These are phyloP conservation scores for Chrysochloris asiatica DNA, from an alignment of 2,113 vertebrate genomes.

Conservation along the genomic window DNA sequence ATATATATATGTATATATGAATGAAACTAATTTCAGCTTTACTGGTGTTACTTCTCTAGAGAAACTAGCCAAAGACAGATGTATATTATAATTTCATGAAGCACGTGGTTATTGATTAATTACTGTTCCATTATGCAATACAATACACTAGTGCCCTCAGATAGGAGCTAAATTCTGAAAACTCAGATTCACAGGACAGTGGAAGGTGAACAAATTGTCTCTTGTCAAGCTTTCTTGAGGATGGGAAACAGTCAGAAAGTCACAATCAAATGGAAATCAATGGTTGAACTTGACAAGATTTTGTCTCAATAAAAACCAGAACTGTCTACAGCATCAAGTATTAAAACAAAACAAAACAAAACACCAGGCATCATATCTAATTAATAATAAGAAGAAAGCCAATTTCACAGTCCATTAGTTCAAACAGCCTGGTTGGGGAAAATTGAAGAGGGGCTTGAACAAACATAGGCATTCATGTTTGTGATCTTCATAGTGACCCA, in stretches of 20 bases:
- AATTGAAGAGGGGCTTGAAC: slow-evolving; percentile 72
- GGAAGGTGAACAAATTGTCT: background rate
- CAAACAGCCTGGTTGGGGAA: slow-evolving; percentile 70
- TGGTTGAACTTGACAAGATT: slow-evolving; percentile 34
- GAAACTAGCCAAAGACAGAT: too few relatives aligned
- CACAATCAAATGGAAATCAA: background rate
- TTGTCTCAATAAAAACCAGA: slow-evolving; percentile 24
- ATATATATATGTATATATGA: too few relatives aligned
- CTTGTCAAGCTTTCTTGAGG: background rate
- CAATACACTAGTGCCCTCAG: background rate
- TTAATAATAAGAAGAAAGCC: slow-evolving; percentile 87
- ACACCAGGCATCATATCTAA: slow-evolving; percentile 80
- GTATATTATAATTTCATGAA: background rate
- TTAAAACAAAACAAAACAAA: slow-evolving; percentile 50
- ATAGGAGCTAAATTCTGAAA: slow-evolving; percentile 12
- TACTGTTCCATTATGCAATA: background rate
- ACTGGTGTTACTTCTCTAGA: too few relatives aligned
- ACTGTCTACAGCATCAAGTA: slow-evolving; percentile 53
- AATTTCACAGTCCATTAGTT: slow-evolving; percentile 86
- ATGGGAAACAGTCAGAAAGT: background rate
- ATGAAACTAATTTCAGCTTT: too few relatives aligned
- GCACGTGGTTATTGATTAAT: background rate
- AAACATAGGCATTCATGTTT: slow-evolving; percentile 80
- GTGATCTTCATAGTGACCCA: slow-evolving; percentile 69
- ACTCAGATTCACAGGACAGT: background rate